Evolutionary conservation across 1,140 invertebrate genomes (phyloP).

Genomic region (Aphelenchoides besseyi): DNA sequence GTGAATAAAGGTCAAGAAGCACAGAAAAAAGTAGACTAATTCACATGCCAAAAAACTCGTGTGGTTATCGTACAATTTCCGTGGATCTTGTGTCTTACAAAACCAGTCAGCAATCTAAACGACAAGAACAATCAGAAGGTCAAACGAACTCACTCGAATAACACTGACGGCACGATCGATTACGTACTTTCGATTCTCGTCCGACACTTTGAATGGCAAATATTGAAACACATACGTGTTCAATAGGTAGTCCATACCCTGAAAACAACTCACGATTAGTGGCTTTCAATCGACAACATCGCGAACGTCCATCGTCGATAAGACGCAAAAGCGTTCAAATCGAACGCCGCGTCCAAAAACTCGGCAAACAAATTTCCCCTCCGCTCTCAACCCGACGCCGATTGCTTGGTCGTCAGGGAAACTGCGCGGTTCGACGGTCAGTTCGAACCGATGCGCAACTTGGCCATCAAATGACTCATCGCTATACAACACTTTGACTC

Average conservation of each 20-base stretch:
- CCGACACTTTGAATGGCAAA: conserved; percentile 50
- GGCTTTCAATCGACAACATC: too few relatives aligned
- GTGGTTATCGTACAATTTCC: conserved; percentile 64
- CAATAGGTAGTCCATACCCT: conserved; percentile 52
- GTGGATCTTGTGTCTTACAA: conserved; percentile 62
- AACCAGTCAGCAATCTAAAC: conserved; percentile 65
- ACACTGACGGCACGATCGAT: conserved; percentile 38
- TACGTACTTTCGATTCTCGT: conserved; percentile 44
- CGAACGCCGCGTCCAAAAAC: neutral
- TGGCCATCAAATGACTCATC: too few relatives aligned
- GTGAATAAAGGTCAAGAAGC: conserved; percentile 63
- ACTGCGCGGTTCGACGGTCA: too few relatives aligned
- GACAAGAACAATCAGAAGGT: conserved; percentile 27
- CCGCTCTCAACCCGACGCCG: too few relatives aligned
- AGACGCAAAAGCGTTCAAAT: neutral
- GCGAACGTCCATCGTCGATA: neutral
- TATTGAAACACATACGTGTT: conserved; percentile 50
- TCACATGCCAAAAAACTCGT: conserved; percentile 63
- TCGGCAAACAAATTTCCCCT: too few relatives aligned
- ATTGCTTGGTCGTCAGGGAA: too few relatives aligned
- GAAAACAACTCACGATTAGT: neutral
- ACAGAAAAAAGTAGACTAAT: conserved; percentile 61
- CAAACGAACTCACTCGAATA: conserved; percentile 39
- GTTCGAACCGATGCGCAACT: too few relatives aligned
- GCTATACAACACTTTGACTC: too few relatives aligned